Conservation (phyloP, 2,113 vertebrate genomes). For the Serilophus lunatus region DNA sequence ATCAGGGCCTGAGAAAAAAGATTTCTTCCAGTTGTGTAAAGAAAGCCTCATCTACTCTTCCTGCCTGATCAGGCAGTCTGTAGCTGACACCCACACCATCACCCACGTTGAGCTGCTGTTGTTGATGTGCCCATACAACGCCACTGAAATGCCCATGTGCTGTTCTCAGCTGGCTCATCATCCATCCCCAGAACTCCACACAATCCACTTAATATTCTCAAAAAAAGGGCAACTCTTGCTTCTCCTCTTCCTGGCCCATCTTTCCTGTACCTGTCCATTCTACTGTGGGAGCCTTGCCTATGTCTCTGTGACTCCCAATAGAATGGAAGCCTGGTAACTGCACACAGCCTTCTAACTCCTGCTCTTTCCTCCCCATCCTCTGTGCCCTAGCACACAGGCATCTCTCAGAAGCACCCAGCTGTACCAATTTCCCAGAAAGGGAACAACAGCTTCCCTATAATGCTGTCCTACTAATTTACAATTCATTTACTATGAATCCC, state of each 20-base stretch:
- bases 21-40: not conserved
- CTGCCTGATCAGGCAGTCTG: not conserved
- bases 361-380: not conserved
- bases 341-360: not conserved
- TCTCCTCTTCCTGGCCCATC: not conserved
- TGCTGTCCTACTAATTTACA: not conserved
- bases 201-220: not conserved
- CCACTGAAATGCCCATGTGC: not conserved
- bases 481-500: not conserved
- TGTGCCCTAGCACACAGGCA: too few relatives aligned
- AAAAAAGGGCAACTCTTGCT: not conserved
- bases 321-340: not conserved
- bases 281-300: not conserved
- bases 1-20: not conserved
- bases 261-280: not conserved
- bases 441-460: not conserved
- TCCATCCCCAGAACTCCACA: not conserved
- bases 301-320: not conserved
- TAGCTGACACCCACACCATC: not conserved
- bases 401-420: not conserved
- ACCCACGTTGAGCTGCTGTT: fast-evolving
- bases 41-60: not conserved
- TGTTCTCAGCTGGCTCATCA: not conserved
- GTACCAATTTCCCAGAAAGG: not conserved
- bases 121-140: not conserved